Percentiles rank a stretch among this genome's conserved stretches.
Conservation (phyloP, 2,888 invertebrate species). For the Loripinus fragilis region DNA sequence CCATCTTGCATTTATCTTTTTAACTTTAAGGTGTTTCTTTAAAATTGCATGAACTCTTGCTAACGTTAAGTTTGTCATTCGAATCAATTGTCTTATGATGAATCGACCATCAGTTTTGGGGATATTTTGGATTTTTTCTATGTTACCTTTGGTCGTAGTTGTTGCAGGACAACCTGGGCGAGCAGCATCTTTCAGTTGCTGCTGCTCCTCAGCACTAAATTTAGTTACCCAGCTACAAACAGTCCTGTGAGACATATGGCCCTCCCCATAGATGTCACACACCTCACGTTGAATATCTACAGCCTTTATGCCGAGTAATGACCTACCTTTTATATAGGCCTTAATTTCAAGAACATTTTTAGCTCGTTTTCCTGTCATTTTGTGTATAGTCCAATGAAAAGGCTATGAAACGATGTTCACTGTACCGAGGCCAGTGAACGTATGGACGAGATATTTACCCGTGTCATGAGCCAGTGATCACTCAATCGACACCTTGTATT, state of each 20-base stretch:
- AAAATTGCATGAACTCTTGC: slow-evolving; percentile 23
- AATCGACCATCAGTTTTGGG: slow-evolving; percentile 24
- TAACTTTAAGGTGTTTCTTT: slow-evolving; percentile 21
- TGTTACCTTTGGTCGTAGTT: slow-evolving; percentile 21
- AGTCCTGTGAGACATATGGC: slow-evolving; percentile 10
- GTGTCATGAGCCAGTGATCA: background rate
- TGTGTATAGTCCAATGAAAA: slow-evolving; percentile 20
- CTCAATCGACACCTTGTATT: background rate
- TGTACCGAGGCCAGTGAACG: slow-evolving; percentile 17
- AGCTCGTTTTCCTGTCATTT: slow-evolving; percentile 14
- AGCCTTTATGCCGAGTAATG: slow-evolving; percentile 16
- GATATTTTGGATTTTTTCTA: background rate
- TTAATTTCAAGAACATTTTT: slow-evolving; percentile 13
- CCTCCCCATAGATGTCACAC: slow-evolving; percentile 4
- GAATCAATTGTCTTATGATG: slow-evolving; percentile 27
- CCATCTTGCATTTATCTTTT: background rate
- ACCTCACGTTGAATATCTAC: background rate
- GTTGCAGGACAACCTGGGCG: slow-evolving; percentile 24
- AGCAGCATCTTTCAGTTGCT: slow-evolving; percentile 33
- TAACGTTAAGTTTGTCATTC: slow-evolving; percentile 28
- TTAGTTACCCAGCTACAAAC: slow-evolving; percentile 34
- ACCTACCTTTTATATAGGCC: slow-evolving; percentile 21
- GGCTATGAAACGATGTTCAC: slow-evolving; percentile 19
- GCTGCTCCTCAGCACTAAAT: slow-evolving; percentile 23
- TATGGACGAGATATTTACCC: slow-evolving; percentile 13